Base-by-base conservation (phyloP, 2,113 vertebrate genomes). In the Cyanocitta stelleri region DNA sequence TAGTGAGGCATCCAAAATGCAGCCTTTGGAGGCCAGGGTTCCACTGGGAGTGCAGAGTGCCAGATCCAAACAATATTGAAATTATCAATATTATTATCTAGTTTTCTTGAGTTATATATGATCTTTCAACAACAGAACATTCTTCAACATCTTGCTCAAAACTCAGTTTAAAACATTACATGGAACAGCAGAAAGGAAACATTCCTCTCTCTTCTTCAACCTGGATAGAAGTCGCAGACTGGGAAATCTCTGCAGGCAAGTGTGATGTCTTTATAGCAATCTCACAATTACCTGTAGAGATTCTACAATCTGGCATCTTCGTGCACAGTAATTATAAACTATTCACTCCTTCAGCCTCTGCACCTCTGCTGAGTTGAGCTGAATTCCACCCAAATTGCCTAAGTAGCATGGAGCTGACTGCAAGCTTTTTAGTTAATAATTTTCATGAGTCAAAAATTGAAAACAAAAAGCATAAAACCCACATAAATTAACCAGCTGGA, bases 201-300 rank as follows among this genome's bases (percentile, higher is more conserved):
- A 46, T 58, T 94, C 54, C 35, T 44, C 30, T 64, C 52, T 59
- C 78, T 84, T 84, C 90, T 78, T 91, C 94, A 95, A 41, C 74
- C 81, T 94, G 86, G 85, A 98, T 80, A 81, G 80, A 89, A 93
- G 96, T 97, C 98, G 43, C 97, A 98, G 98, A 99, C 98, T 99
- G 98, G 95, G 98, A 99, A 99, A 99, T 99, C 99, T 99, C 99
- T 99, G 98, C 98, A 99, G 99, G 99, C 98, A 99, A 99, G 98
- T 99, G 99, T 99, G 99, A 98, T 98, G 97, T 98, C 96, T 94
- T 97, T 97, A 94, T 77, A 96, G 96, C 96, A 98, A 98, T 98
- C 98, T 99, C 98, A 99, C 99, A 99, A 97, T 99, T 98, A 99
- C 98, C 98, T 86, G 98, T 98, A 99, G 99, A 99, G 99, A 98